Base-by-base conservation (phyloP, 1,140 invertebrate genomes). In the Penaeus vannamei region DNA sequence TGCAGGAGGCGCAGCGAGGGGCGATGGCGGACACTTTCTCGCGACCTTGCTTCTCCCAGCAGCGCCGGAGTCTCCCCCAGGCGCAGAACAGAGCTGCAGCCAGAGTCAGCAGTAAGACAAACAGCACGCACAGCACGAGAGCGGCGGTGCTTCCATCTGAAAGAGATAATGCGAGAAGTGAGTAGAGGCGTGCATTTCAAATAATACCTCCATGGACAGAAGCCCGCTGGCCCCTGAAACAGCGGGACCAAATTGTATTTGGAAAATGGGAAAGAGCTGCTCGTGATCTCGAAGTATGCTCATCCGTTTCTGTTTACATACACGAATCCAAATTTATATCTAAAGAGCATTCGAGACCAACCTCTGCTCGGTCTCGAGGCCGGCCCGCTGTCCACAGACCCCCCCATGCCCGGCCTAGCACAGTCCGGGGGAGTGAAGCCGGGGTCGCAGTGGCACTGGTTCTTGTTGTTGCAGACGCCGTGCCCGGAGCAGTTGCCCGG, bases 361-460 rank as follows among this genome's bases (percentile, higher is more conserved):
- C 53, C 53, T n/a, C 32, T 20, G 26, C 14, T 53, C 17, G 53
- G 5, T 53, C 53, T 53, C 53, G 53, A 53, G 17, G 64, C 59
- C 5, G 62, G 98, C 2, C 98, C 98, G 92, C 98, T 98, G 93
- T 99, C 97, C 42, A 95, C 93, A n/a, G 97, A 98, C 3, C 98
- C 98, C 0, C 98, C 98, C 32, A 95, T 94, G 10, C 98, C 98
- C 2, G 97, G 95, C 92, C 95, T 93, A 86, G 95, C 95, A 93
- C 98, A 99, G 79, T 95, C 93, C 0, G 97, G 97, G 4, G 98
- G 97, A 1, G 95, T 96, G 93, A 96, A 99, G 0, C 98, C 98
- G 7, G 95, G 93, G 91, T 97, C 95, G 93, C 98, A 99, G 93
- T 99, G 98, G 92, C 98, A 99, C 93, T 99, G 96, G 3, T 97